Evolutionary conservation across 1,140 invertebrate species (phyloP), one percentile per base, ranked within the genome.

Genomic region (Caerostris extrusa): DNA sequence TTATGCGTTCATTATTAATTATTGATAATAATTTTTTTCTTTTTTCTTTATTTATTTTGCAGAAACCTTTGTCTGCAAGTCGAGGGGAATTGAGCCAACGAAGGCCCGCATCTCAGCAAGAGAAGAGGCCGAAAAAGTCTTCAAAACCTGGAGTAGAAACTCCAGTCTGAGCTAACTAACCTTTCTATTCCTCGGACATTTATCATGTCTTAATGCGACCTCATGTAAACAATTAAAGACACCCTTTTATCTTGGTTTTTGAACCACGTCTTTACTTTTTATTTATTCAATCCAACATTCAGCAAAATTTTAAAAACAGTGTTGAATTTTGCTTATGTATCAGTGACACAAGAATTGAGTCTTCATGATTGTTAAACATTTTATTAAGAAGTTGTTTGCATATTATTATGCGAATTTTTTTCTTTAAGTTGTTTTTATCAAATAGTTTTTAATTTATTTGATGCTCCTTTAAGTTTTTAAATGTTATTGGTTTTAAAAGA

Each of bases 11-110:
- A 34, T 34, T 34, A 34, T 34, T 17, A 14, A 64, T 3, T 14
- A 64, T 64, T 50, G 7, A 71, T 50, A 19, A 64, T 57, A 6
- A 5, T 5, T 8, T 5, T 58, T 58, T 34, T n/a, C 8, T 4
- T 58, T 61, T 67, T 50, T 56, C 50, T 14, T 67, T 34, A 34
- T 34, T 34, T 34, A 34, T 34, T 64, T 60, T 85, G 3, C 17
- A 93, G 92, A 93, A 93, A 93, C 92, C 92, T 19, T 19, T 93
- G 81, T 93, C 92, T n/a, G 85, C 92, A n/a, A 93, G 92, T 64
- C 55, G 92, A 34, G 92, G 92, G 14, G 86, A 93, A 12, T 64
- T 93, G 57, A 93, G 86, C 14, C 87, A 55, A 4, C 71, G 57
- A 3, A 83, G 61, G 7, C 58, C 77, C 12, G 3, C 77, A 7